Evolutionary conservation across 2,888 invertebrate genomes (phyloP), one percentile per base, ranked within the genome.

Genomic region (Thecophora atra): DNA sequence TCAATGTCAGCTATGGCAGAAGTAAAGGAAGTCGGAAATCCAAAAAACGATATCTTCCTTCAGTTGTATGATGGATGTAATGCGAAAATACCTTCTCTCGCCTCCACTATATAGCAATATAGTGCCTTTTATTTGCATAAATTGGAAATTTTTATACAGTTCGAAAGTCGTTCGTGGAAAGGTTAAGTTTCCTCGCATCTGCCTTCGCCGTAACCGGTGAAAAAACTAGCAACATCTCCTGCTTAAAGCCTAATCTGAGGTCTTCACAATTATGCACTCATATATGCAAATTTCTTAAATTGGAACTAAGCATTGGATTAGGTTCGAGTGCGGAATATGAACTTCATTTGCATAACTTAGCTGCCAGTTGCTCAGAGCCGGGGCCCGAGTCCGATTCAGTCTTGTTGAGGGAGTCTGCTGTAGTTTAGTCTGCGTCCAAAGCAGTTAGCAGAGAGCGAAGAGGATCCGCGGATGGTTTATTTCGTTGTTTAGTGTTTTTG

Each of bases 211-310:
- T 30, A 19, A n/a, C 30, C 62, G 26, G n/a, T 2, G 8, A 28
- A 3, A 28, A 8, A 13, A 8, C 65, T 15, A 15, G 37, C 11
- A 19, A 4, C 11, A 21, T 7, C 24, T 24, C 44, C 42, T 58
- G 19, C 64, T 26, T 24, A 42, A 21, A 52, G 37, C 37, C 63
- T 52, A 70, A 62, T 63, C 62, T 70, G 63, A 52, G 75, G 72
- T 75, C 73, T 74, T 54, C 74, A 75, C 76, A 76, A 75, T 76
- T 76, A 76, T 76, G 68, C 70, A 72, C 74, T 75, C 76, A 76
- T 76, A 76, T 76, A 76, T 76, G 76, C 74, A 76, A 75, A 76
- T 76, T 37, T 69, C n/a, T 42, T 66, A 70, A 70, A 63, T 63
- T 63, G 62, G 8, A 70, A 70, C 70, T 52, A 52, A 52, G 52